Percentiles rank a stretch among this genome's conserved stretches.
Conservation (phyloP, 2,888 invertebrate genomes). For the Branchipolynoe longqiensis region DNA sequence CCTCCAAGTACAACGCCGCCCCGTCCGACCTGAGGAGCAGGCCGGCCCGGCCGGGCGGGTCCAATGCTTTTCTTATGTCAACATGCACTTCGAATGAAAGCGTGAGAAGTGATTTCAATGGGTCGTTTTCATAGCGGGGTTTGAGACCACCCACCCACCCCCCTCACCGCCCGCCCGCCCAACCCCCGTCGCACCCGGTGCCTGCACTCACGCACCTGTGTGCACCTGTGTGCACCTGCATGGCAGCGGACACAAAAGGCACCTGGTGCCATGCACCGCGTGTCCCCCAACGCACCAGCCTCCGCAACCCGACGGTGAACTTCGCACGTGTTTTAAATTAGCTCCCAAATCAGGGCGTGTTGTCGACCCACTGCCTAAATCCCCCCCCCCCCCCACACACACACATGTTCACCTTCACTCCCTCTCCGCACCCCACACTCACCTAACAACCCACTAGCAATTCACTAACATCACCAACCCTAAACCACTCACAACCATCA, state of each 20-base stretch:
- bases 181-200: no score
- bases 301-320: constrained; percentile 2
- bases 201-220: constrained; percentile 2
- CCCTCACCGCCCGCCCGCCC: no score
- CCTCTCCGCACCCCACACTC: not conserved
- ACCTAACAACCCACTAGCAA: no score
- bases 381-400: no score
- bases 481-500: no score
- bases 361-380: not conserved
- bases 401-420: not conserved
- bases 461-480: no score
- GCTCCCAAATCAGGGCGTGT: not conserved
- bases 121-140: not conserved
- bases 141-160: no score
- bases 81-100: constrained; percentile 30
- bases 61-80: constrained; percentile 33
- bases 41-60: not conserved
- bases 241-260: not conserved
- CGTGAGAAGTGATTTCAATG: constrained; percentile 17
- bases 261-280: not conserved
- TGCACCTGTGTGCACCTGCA: no score
- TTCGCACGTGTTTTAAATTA: constrained; percentile 35
- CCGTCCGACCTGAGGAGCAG: not conserved
- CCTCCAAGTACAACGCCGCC: no score
- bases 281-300: not conserved